A percentile compares a stretch with the other conserved stretches of the same genome.
These are phyloP conservation scores for Odontomachus brunneus DNA, from an alignment of 1,140 invertebrate species.

Conservation along the genomic window DNA sequence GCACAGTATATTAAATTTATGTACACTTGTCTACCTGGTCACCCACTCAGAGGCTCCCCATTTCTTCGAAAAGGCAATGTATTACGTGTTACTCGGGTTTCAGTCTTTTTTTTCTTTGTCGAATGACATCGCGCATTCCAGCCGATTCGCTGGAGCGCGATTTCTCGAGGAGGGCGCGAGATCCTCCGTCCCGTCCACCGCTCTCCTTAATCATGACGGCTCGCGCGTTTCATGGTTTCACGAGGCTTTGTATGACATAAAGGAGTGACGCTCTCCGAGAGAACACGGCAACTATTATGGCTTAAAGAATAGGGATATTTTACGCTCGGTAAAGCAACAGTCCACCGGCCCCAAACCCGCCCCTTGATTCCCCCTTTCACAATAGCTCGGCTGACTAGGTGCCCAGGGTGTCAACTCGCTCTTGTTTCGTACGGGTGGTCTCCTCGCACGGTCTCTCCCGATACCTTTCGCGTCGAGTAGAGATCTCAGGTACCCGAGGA, in stretches of 20 bases:
- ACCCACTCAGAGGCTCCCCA: no score
- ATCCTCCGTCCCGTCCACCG: constrained; percentile 3
- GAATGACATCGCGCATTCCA: not conserved
- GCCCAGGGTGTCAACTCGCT: constrained; percentile 79
- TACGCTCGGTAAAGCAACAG: constrained; percentile 83
- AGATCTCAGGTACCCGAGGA: constrained; percentile 42
- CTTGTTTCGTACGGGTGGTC: constrained; percentile 78
- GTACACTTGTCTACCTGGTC: no score
- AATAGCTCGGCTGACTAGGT: constrained; percentile 75
- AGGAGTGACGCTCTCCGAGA: constrained; percentile 68
- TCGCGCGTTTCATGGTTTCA: constrained; percentile 63
- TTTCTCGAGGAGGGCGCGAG: constrained; percentile 21
- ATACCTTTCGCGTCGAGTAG: constrained; percentile 63
- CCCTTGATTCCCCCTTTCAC: constrained; percentile 68
- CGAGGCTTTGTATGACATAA: constrained; percentile 72
- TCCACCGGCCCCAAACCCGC: constrained; percentile 70
- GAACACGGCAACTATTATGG: constrained; percentile 81
- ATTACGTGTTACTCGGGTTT: not conserved
- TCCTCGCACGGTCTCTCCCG: constrained; percentile 56
- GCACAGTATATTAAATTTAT: no score
- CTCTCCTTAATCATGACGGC: constrained; percentile 40
- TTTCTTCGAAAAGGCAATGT: no score
- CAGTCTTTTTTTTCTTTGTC: not conserved
- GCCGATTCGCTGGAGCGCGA: constrained; percentile 14
- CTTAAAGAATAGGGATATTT: constrained; percentile 82